Evolutionary conservation across 2,888 invertebrate species (phyloP).

Genomic region (Mystacides longicornis): DNA sequence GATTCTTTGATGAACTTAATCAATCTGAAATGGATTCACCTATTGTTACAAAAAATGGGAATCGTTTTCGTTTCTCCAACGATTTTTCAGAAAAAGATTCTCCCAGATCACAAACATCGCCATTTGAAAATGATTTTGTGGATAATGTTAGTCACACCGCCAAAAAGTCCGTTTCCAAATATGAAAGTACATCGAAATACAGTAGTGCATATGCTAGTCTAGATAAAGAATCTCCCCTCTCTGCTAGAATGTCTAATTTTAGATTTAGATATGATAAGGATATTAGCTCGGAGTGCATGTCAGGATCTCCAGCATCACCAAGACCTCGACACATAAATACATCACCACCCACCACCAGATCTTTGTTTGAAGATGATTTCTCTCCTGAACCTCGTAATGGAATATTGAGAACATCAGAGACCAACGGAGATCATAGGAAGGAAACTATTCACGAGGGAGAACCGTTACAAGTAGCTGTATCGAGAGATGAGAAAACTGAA

Average conservation of each 20-base stretch:
- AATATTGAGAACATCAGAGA: conserved; percentile 38
- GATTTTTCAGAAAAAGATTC: conserved; percentile 51
- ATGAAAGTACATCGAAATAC: conserved; percentile 30
- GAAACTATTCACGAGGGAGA: conserved; percentile 47
- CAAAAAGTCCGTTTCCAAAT: conserved; percentile 33
- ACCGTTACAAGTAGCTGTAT: conserved; percentile 28
- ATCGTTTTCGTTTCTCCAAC: conserved; percentile 49
- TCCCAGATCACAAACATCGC: conserved; percentile 42
- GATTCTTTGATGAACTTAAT: conserved; percentile 25
- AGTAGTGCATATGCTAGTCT: conserved; percentile 35
- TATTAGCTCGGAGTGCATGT: conserved; percentile 25
- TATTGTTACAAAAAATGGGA: conserved; percentile 22
- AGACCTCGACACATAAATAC: conserved; percentile 26
- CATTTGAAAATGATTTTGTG: conserved; percentile 55
- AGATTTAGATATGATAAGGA: conserved; percentile 21
- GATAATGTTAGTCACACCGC: conserved; percentile 31
- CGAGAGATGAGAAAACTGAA: conserved; percentile 21
- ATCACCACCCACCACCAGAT: conserved; percentile 29
- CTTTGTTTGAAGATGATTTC: conserved; percentile 66
- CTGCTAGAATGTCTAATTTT: conserved; percentile 33
- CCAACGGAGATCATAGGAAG: conserved; percentile 35
- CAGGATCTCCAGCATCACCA: conserved; percentile 26
- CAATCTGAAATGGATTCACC: conserved; percentile 23
- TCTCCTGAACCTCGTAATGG: conserved; percentile 43
- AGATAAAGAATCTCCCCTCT: conserved; percentile 30